Percentiles rank a stretch among this genome's conserved stretches.
Conservation (phyloP, 2,888 invertebrate genomes). For the Noctua pronuba region DNA sequence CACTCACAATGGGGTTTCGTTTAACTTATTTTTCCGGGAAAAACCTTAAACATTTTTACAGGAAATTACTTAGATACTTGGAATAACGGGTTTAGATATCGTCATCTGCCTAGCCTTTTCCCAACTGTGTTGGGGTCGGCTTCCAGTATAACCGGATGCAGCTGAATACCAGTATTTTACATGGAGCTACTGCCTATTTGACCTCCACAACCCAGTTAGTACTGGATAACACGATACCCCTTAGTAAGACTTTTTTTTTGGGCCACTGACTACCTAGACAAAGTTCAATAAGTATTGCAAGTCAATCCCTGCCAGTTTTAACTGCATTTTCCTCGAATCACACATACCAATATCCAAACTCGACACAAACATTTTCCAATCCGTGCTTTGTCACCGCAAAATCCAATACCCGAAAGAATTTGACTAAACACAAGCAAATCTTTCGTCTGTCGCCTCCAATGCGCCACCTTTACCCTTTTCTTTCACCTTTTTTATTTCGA, state of each 20-base stretch:
- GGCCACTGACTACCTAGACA: too few relatives aligned
- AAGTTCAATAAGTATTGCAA: not conserved
- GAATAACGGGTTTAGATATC: not conserved
- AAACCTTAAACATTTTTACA: slow-evolving; percentile 3
- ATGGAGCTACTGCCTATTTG: too few relatives aligned
- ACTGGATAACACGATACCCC: too few relatives aligned
- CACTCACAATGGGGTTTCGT: slow-evolving; percentile 19
- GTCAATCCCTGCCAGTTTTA: slow-evolving; percentile 2
- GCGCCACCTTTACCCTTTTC: slow-evolving; percentile 22
- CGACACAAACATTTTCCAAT: slow-evolving; percentile 17
- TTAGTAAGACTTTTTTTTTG: too few relatives aligned
- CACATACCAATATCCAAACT: not conserved
- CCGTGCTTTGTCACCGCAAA: not conserved
- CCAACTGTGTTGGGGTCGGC: too few relatives aligned
- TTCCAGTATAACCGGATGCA: too few relatives aligned
- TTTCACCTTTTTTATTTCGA: slow-evolving; percentile 22
- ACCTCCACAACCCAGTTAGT: too few relatives aligned
- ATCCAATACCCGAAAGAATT: slow-evolving; percentile 23
- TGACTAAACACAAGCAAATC: slow-evolving; percentile 10
- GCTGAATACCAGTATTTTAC: too few relatives aligned
- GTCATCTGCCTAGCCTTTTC: too few relatives aligned
- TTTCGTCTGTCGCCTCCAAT: not conserved
- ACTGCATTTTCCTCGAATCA: slow-evolving; percentile 1
- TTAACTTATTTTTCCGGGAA: slow-evolving; percentile 16
- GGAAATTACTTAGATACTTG: not conserved